Percentiles rank a stretch among this genome's conserved stretches.
Conservation (phyloP, 1,140 invertebrate genomes). For the Geopemphigus sp. region DNA sequence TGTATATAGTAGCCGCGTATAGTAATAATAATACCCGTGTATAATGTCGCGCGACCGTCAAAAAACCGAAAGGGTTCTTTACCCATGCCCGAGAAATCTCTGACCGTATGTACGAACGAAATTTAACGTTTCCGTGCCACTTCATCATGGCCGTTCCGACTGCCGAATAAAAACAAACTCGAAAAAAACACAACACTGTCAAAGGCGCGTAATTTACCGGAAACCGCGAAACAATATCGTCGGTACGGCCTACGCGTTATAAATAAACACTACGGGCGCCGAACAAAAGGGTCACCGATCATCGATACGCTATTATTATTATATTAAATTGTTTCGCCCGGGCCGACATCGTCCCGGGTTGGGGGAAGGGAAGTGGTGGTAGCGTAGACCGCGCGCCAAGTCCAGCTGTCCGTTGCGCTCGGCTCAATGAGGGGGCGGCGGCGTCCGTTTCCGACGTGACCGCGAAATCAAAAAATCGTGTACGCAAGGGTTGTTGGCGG, state of each 20-base stretch:
- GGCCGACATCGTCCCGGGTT: background rate
- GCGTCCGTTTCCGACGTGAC: slow-evolving; percentile 45
- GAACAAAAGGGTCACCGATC: too few relatives aligned
- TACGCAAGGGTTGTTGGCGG: slow-evolving; percentile 11
- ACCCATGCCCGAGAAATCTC: background rate
- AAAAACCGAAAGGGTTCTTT: slow-evolving; percentile 1
- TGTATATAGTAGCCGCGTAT: too few relatives aligned
- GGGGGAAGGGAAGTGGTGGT: too few relatives aligned
- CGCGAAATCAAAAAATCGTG: slow-evolving; percentile 20
- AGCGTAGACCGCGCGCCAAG: slow-evolving; percentile 23
- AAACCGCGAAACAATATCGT: slow-evolving; percentile 48
- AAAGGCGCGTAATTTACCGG: slow-evolving; percentile 49
- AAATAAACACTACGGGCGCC: too few relatives aligned
- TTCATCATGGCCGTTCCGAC: background rate
- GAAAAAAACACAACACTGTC: background rate
- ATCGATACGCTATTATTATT: slow-evolving; percentile 28
- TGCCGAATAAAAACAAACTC: too few relatives aligned
- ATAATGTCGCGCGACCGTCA: background rate
- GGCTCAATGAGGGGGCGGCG: too few relatives aligned
- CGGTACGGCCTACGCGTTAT: too few relatives aligned
- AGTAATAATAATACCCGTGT: background rate
- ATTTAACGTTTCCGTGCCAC: slow-evolving; percentile 9
- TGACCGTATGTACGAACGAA: background rate
- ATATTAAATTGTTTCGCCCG: slow-evolving; percentile 47
- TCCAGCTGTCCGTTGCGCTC: slow-evolving; percentile 41